Evolutionary conservation across 2,888 invertebrate species (phyloP), one percentile per base, ranked within the genome.

Genomic region (Hololepta plana): DNA sequence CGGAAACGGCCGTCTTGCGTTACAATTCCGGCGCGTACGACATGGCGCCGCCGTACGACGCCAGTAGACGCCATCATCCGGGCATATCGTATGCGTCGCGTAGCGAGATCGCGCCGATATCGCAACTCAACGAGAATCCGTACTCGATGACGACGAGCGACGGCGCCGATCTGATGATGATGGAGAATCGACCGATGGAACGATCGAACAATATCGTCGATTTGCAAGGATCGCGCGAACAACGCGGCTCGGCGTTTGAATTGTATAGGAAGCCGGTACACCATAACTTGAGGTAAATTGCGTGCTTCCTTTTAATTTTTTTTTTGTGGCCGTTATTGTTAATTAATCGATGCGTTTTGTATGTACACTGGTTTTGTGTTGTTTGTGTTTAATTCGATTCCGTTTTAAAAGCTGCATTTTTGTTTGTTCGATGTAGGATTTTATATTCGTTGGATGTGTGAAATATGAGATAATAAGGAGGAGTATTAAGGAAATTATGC

Each of bases 241-340:
- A 88, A 46, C 63, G 88, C 28, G 88, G 88, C 14, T 88, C 88
- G 35, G 91, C 91, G n/a, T 90, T 91, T 51, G 90, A 90, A 55
- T 60, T 90, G 34, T 91, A 90, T 52, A 72, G 87, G 38, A 90
- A 90, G 55, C 88, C 88, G 6, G 71, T 81, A 46, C 77, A 80
- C 64, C 77, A 79, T 52, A 79, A 77, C 46, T 56, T 79, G 54
- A 77, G 79, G 79, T 80, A 62, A 60, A 57, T 35, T 17, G 17
- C 23, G 16, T 19, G 23, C 19, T 22, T 15, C 20, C 5, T 13
- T 28, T 30, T 26, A 23, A 20, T 4, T 16, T 11, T 12, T 26
- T 23, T 23, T 23, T 33, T 33, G 26, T 28, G 20, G n/a, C n/a
- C n/a, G n/a, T n/a, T 29, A 29, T 33, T 29, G n/a, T 17, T 17